Base-by-base conservation (phyloP, 2,113 vertebrate species). In the Thamnophis sirtalis region DNA sequence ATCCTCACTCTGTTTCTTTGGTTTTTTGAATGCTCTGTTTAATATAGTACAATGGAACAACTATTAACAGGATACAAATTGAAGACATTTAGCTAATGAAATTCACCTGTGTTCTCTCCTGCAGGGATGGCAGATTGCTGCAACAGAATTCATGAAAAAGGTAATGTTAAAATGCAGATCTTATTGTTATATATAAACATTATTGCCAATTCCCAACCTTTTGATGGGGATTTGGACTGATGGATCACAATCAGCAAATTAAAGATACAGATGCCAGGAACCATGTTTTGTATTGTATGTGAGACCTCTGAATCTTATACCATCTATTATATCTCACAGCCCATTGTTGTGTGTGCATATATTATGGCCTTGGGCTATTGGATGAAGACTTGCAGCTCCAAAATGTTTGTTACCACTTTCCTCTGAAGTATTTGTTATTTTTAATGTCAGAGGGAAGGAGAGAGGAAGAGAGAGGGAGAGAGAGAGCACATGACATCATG, bases 71-170 rank as follows among this genome's bases (percentile, higher is more conserved):
- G n/a, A 73, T 86, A 48, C 21, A 68, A 48, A 4, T 43, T 55
- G 58, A 19, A 28, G 84, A 0, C 80, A 4, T 38, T 0, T 19
- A n/a, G 56, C 13, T 50, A 84, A 88, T 86, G 73, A 63, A 89
- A 95, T 92, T 95, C 95, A 96, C 21, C 89, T 38, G 15, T 15
- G 5, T 55, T 93, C 4, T 96, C 92, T 33, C n/a, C 87, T 93
- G 55, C 96, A 98, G 97, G 96, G 94, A 68, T 94, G 90, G 0
- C 86, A 96, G 53, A 89, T 90, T 91, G 93, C 94, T 90, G 89
- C 96, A 84, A 93, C 51, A 86, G 96, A 96, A 91, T 97, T 97
- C 88, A 94, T 92, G 49, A 97, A 96, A 93, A 97, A 98, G 97
- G 97, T 97, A 96, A 3, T 80, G 95, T 93, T 86, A 94, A 90